Base-by-base conservation (phyloP, 2,888 invertebrate genomes). In the Lasioglossum oenotherae region DNA sequence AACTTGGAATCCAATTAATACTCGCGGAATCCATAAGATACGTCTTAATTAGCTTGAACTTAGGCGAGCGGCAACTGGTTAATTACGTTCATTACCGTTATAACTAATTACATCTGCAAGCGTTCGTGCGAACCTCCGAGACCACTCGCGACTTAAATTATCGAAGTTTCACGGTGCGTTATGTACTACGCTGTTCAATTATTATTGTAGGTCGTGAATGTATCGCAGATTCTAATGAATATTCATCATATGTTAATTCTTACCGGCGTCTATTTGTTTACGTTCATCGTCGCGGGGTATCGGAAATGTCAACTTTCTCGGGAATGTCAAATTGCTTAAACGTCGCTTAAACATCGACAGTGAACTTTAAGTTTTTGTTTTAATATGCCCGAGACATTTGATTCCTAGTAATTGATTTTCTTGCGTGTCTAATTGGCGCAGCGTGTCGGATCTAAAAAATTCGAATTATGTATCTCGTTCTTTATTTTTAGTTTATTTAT, bases 31-130 rank as follows among this genome's bases (percentile, higher is more conserved):
- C 27, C 27, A 27, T 27, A n/a, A 12, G 49, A n/a, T 60, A n/a
- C 73, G 31, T 80, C 35, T 41, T 82, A 86, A 81, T 81, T 78
- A 78, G 31, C 19, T 16, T 3, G 23, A n/a, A 49, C 35, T 73
- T 78, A 23, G n/a, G n/a, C 73, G 71, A 77, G 46, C 35, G 49
- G 44, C 12, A 31, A n/a, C 79, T n/a, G 64, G 74, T 72, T 87
- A 87, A 87, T 87, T 80, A 57, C 27, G 71, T 82, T 80, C 41
- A 46, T 82, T 82, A 82, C 35, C 67, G 57, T 44, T 44, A 27
- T 27, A 87, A 74, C 57, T 79, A 81, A 80, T 79, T 71, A 57
- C 57, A 73, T n/a, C n/a, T 74, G 57, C 31, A 6, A 35, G n/a
- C 53, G 46, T 71, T 71, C 16, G 44, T 76, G 44, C 74, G 81